These are phyloP conservation scores for Enteromius radiatus DNA, from an alignment of 2,797 vertebrate species.

Conservation along the genomic window DNA sequence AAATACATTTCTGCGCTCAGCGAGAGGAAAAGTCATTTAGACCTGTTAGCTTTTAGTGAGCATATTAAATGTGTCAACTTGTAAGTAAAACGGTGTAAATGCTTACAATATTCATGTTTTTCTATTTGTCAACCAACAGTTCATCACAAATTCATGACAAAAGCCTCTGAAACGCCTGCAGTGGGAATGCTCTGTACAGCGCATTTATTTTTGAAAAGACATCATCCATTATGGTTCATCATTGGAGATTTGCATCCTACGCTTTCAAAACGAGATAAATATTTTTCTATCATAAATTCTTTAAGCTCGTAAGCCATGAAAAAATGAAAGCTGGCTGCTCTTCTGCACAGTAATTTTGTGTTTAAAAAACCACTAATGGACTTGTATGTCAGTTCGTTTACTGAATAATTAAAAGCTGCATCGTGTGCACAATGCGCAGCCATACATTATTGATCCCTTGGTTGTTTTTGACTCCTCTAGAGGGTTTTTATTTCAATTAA, in stretches of 20 bases:
- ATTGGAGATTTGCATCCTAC: constrained; percentile 75
- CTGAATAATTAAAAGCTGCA: constrained; percentile 80
- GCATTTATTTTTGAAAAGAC: constrained; percentile 82
- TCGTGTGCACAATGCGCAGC: constrained; percentile 70
- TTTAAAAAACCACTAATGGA: constrained; percentile 78
- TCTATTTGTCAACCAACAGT: constrained; percentile 84
- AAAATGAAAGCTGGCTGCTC: constrained; percentile 62
- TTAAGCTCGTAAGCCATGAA: constrained; percentile 72
- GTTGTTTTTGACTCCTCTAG: constrained; percentile 69
- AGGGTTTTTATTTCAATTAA: constrained; percentile 66
- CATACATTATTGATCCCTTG: constrained; percentile 75
- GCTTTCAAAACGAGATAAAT: constrained; percentile 76
- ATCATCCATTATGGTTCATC: constrained; percentile 77
- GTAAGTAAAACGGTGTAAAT: constrained; percentile 78
- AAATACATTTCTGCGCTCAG: constrained; percentile 63
- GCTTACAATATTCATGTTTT: constrained; percentile 83
- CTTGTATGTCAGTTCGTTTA: constrained; percentile 79
- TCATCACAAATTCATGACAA: constrained; percentile 84
- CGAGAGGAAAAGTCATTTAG: constrained; percentile 63
- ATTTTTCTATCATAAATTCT: constrained; percentile 81
- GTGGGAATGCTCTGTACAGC: constrained; percentile 72
- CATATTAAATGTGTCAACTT: constrained; percentile 83
- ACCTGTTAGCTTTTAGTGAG: constrained; percentile 79
- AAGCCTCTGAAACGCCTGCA: constrained; percentile 72
- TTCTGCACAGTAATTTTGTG: constrained; percentile 63